Evolutionary conservation across 1,140 invertebrate genomes (phyloP), one percentile per base, ranked within the genome.

Genomic region (Spodoptera frugiperda): DNA sequence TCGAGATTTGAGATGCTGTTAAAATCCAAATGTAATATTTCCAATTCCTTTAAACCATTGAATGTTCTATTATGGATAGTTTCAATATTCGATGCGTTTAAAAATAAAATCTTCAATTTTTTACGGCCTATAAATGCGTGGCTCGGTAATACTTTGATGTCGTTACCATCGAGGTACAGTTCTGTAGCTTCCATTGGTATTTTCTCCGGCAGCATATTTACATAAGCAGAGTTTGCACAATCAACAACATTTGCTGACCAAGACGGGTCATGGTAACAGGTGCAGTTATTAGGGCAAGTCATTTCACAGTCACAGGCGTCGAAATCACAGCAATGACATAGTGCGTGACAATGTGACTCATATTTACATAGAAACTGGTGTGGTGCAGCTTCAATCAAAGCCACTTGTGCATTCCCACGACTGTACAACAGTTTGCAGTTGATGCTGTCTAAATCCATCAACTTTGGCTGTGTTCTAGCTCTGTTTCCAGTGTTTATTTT

Each of bases 231-330:
- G 55, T 94, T 95, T 9, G 97, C 97, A 87, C 98, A 99, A 90
- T 98, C 98, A 3, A 99, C 98, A 39, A 98, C 97, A 91, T 99
- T 99, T 10, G 97, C 97, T 39, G 97, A 97, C 97, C 98, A 98
- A 14, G 97, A 97, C 87, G 98, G 97, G 91, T 98, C 98, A 87
- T 98, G 97, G 93, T 98, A 98, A 92, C 98, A 99, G 39, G 97
- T 97, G 90, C 98, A 99, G 85, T 98, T 97, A 59, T 96, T 96
- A 19, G 98, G 98, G 86, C 98, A 99, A 19, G 97, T 98, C 98
- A 99, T 98, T 95, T 98, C 97, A 94, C 98, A 99, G 89, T 99
- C 97, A 91, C 98, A 99, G 21, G 98, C 98, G 90, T 98, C 98
- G 86, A 98, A 99, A 87, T 99, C 98, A 90, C 98, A 99, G 92